Evolutionary conservation across 2,888 invertebrate species (phyloP).

Genomic region (Macaria liturata): DNA sequence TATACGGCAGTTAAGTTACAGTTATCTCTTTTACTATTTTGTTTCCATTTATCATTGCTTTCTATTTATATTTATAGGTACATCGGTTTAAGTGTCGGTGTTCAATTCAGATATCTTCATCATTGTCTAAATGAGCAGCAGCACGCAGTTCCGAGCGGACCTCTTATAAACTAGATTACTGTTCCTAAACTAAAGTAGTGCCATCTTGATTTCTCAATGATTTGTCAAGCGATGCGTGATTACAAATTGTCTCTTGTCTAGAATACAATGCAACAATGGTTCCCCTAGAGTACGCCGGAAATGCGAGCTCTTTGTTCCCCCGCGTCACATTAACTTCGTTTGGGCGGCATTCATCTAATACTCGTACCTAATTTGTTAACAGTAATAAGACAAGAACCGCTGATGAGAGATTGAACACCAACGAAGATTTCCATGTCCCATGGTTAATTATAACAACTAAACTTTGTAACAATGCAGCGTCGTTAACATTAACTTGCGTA

Average conservation of each 20-base stretch:
- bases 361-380: conserved; percentile 34
- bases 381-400: conserved; percentile 21
- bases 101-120: conserved; percentile 12
- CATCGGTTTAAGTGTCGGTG: conserved; percentile 15
- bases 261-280: conserved; percentile 56
- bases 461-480: neutral
- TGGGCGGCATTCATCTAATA: conserved; percentile 36
- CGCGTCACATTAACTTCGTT: conserved; percentile 46
- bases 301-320: conserved; percentile 47
- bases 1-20: conserved; percentile 40
- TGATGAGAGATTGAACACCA: conserved; percentile 14
- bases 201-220: conserved; percentile 46
- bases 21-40: conserved; percentile 48
- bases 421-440: conserved; percentile 3
- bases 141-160: conserved; percentile 20
- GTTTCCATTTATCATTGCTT: conserved; percentile 50
- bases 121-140: conserved; percentile 17
- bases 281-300: conserved; percentile 50
- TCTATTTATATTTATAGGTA: conserved; percentile 42
- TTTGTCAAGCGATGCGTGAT: conserved; percentile 53
- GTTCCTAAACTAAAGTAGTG: conserved; percentile 28
- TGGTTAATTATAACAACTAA: conserved; percentile 4
- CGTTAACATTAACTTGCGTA: conserved; percentile 1
- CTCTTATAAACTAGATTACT: conserved; percentile 29
- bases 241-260: conserved; percentile 50